Evolutionary conservation across 2,888 invertebrate species (phyloP).

Genomic region (Troides helena): DNA sequence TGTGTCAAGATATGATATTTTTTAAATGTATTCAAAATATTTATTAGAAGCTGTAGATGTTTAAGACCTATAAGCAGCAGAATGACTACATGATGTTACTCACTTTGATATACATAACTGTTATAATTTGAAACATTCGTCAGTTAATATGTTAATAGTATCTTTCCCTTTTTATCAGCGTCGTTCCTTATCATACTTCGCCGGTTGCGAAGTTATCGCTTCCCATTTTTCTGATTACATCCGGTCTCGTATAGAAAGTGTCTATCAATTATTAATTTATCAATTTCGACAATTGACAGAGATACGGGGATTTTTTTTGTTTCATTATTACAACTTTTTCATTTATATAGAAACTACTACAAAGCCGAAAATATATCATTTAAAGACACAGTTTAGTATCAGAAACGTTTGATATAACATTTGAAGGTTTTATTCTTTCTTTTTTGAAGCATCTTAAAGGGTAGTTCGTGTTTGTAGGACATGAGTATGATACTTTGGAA

Average conservation of each 20-base stretch:
- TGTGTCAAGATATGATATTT: too few relatives aligned
- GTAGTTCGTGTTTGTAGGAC: too few relatives aligned
- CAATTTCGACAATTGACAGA: background rate
- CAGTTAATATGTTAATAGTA: background rate
- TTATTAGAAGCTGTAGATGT: too few relatives aligned
- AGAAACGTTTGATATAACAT: too few relatives aligned
- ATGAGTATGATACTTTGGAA: too few relatives aligned
- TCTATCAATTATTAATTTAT: conserved; percentile 11
- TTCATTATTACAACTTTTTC: background rate
- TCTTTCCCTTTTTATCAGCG: background rate
- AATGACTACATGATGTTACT: background rate
- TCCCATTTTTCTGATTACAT: conserved; percentile 1
- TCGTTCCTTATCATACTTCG: background rate
- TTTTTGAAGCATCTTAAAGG: too few relatives aligned
- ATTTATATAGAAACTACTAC: background rate
- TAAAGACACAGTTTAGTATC: too few relatives aligned
- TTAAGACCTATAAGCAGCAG: too few relatives aligned
- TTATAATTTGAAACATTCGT: background rate
- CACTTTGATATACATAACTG: background rate
- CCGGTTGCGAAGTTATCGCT: background rate
- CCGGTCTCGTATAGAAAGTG: conserved; percentile 10
- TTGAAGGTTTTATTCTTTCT: too few relatives aligned
- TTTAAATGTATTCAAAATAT: too few relatives aligned
- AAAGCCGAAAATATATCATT: background rate
- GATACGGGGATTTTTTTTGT: conserved; percentile 1